Evolutionary conservation across 2,797 vertebrate species (phyloP), one percentile per base, ranked within the genome.

Genomic region (Coregonus suidteri): DNA sequence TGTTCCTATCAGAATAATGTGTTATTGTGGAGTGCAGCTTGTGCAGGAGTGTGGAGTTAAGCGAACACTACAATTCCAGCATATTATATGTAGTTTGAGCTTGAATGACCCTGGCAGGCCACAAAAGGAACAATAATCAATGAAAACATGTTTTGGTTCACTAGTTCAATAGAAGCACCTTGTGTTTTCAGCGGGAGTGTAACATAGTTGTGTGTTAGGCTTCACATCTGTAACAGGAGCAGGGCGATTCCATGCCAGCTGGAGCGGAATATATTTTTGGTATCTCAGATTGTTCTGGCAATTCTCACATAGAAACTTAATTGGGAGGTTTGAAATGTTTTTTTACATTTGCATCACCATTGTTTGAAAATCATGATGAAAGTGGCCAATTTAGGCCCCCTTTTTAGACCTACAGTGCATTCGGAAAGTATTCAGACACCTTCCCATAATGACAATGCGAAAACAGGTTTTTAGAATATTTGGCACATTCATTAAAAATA

Each of bases 1-100:
- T 30, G 74, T 82, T 82, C 84, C 88, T 85, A 68, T 86, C 84
- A 80, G 77, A 13, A 71, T 0, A 18, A 41, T 71, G 79, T 74
- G 78, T 82, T 82, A 80, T 47, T 59, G 78, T 82, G 75, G 66
- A 77, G 56, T 75, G 79, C 67, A 13, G 9, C 41, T 47, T 75
- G 74, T 73, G 82, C 74, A 77, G 79, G 66, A 1, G 20, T 83
- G 76, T 56, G 37, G 6, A 59, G 56, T 1, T 18, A 59, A 18
- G 56, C 16, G 5, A 18, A 59, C 18, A 20, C 56, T 7, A 59
- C 56, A 18, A 20, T 59, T 18, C 62, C 25, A 14, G 25, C 62
- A 65, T 65, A 13, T 25, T 25, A 56, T 1, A 18, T 56, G 62
- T 30, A 25, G 25, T 25, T 11, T 4, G 62, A 25, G 62, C 11